Conservation (phyloP, 2,888 invertebrate genomes). For the Tethea ocularis region DNA sequence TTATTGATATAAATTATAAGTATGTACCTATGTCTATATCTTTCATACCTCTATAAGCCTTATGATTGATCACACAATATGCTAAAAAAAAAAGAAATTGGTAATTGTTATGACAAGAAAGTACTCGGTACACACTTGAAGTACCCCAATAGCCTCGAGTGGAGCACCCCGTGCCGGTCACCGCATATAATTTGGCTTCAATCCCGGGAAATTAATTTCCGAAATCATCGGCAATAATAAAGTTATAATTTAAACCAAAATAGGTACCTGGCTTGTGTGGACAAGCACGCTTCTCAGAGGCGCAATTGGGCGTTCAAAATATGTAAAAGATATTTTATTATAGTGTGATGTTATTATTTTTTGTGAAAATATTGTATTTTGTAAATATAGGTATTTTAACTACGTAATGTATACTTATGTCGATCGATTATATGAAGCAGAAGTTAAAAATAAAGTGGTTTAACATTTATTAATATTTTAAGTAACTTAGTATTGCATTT, state of each 20-base stretch:
- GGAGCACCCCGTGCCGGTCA: conserved; percentile 36
- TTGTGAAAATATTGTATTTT: not conserved
- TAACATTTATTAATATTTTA: too few species aligned
- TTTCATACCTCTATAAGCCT: not conserved
- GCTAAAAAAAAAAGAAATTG: not conserved
- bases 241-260: conserved; percentile 78
- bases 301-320: conserved; percentile 35
- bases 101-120: conserved; percentile 4
- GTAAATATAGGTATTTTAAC: not conserved
- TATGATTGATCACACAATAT: not conserved
- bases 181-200: conserved; percentile 69
- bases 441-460: too few species aligned
- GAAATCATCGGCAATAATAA: conserved; percentile 78
- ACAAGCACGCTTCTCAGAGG: conserved; percentile 55
- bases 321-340: not conserved
- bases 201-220: conserved; percentile 80
- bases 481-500: too few species aligned
- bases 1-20: not conserved
- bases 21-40: not conserved
- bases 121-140: conserved; percentile 7
- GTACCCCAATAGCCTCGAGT: conserved; percentile 13
- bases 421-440: too few species aligned
- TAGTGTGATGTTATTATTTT: not conserved
- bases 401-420: too few species aligned
- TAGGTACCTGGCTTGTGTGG: conserved; percentile 60